Base-by-base conservation (phyloP, 37 sponge, comb jelly and placozoan genomes). In the Agelas oroides region DNA sequence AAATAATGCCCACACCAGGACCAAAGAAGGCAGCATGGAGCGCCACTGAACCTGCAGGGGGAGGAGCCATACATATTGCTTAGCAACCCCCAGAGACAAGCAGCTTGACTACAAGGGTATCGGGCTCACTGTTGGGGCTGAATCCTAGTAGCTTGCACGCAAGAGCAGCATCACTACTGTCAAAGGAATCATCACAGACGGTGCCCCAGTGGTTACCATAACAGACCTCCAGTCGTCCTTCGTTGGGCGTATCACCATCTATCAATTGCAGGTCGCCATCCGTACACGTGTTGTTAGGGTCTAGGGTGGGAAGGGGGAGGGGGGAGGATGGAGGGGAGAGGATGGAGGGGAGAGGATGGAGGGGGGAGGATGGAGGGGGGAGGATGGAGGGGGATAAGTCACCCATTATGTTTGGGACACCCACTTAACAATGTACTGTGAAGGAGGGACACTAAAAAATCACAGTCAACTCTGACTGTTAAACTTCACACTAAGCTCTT, bases 111-210 rank as follows among this genome's bases (percentile, higher is more conserved):
- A n/a, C n/a, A n/a, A n/a, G n/a, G n/a, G n/a, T n/a, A n/a, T n/a
- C n/a, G n/a, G n/a, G n/a, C 46, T 46, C 8, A 46, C 46, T 8
- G 46, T 46, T 46, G 46, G 46, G 8, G 3, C 6, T 3, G 57
- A 75, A 90, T 75, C 91, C 91, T 38, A 90, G 78, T 35, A 74
- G 82, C 53, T 38, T 64, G 59, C 91, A 90, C 25, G 86, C 86
- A 15, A 90, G 66, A 24, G 36, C 2, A 15, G 91, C 91, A 15
- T 85, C 91, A 18, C 55, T 21, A 17, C 41, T 20, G 21, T 80
- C 82, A 59, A 87, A 90, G 8, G 56, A 31, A 28, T 79, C 82
- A 62, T 79, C 76, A 65, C 91, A 90, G 19, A 90, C 81, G 12
- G 82, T 78, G 19, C 91, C 91, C 79, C 86, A 90, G 75, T 86